Evolutionary conservation across 1,140 invertebrate genomes (phyloP).

Genomic region (Adelges cooleyi): DNA sequence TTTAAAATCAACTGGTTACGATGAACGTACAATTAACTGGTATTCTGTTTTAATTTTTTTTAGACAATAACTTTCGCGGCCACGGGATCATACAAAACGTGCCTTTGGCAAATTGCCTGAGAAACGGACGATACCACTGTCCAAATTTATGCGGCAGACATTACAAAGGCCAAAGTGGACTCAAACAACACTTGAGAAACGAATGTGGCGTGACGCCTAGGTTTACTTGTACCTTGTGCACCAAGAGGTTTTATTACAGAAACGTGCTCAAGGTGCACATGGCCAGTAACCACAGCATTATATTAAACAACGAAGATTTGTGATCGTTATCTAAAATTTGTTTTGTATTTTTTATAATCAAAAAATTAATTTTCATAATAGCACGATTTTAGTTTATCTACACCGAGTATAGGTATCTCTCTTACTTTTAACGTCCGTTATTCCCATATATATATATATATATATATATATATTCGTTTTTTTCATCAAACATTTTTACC

Average conservation of each 20-base stretch:
- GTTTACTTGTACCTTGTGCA: constrained; percentile 38
- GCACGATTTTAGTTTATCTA: too few species aligned
- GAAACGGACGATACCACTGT: constrained; percentile 5
- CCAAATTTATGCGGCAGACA: constrained; percentile 25
- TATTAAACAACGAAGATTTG: neutral
- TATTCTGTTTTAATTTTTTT: neutral
- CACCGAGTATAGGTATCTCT: too few species aligned
- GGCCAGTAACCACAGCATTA: neutral
- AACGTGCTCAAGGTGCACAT: neutral
- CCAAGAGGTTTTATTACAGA: neutral
- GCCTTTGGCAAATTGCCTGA: neutral
- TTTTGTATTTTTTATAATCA: too few species aligned
- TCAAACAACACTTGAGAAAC: constrained; percentile 38
- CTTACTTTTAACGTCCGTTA: too few species aligned
- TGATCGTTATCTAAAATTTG: too few species aligned
- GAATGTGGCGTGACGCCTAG: constrained; percentile 40
- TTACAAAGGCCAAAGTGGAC: constrained; percentile 31
- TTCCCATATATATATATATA: too few species aligned
- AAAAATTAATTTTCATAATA: too few species aligned
- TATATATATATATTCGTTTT: too few species aligned
- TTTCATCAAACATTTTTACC: too few species aligned
- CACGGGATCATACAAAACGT: neutral
- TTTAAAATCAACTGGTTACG: too few species aligned
- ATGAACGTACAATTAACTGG: too few species aligned
- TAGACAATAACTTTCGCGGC: neutral